Evolutionary conservation across 92 coral and sea anemone species (phyloP), one percentile per base, ranked within the genome.

Genomic region (Plumapathes pennacea): DNA sequence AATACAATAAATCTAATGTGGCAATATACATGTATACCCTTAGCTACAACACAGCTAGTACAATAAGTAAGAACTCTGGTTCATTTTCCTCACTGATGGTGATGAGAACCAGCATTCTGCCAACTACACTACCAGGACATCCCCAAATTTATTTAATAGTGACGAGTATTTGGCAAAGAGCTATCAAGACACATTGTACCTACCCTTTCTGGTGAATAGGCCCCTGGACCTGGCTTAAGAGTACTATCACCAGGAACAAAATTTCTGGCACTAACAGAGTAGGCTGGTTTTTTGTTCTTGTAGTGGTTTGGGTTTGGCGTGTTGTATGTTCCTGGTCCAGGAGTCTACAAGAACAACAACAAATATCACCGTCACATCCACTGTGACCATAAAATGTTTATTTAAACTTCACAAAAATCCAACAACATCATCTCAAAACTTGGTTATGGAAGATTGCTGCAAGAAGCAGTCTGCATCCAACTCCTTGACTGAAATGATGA

Each of bases 321-420:
- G 51, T 86, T 91, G 29, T 94, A 94, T 59, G 99, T 94, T 10
- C 99, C 99, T 57, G 99, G 96, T 12, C 99, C 99, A 41, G 99
- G 99, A 28, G 96, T 94, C 99, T 94, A 72, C 12, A 17, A 4
- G 13, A 50, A 49, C 15, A 17, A 10, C 3, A 18, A 11, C n/a
- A n/a, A n/a, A n/a, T n/a, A n/a, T n/a, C n/a, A n/a, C n/a, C n/a
- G n/a, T n/a, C n/a, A n/a, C n/a, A n/a, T n/a, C n/a, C n/a, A n/a
- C n/a, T n/a, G n/a, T n/a, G n/a, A n/a, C n/a, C n/a, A n/a, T n/a
- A 9, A 4, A 10, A 41, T 10, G 47, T 41, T 4, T 19, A 19
- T 15, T 41, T 41, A 41, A 24, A 34, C 42, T 11, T 13, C 10
- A 33, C 29, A 32, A 38, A 56, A 23, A 34, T 18, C 3, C 3